Conservation (phyloP, 2,113 vertebrate genomes). For the Sceloporus tristichus region DNA sequence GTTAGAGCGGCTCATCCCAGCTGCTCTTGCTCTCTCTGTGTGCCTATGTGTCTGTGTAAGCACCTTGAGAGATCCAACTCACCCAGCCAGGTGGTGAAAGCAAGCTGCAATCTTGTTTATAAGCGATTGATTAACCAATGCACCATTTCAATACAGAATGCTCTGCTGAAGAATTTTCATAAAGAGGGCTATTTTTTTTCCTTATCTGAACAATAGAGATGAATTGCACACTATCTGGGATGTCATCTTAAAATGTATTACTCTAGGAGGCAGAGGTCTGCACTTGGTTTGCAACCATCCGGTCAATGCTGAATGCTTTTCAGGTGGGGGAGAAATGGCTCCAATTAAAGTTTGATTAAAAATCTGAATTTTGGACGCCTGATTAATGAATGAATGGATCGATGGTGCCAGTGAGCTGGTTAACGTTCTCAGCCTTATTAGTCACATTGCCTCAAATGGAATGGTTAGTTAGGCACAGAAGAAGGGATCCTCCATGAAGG, state of each 20-base stretch:
- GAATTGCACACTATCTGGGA: background rate
- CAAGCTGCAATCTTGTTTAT: background rate
- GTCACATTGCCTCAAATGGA: background rate
- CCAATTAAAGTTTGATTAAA: constrained; percentile 19
- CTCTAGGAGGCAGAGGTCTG: background rate
- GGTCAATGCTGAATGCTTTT: background rate
- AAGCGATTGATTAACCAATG: background rate
- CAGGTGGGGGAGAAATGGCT: background rate
- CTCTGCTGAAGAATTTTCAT: background rate
- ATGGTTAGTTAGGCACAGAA: background rate
- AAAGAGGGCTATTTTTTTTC: background rate
- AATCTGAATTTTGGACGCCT: constrained; percentile 11
- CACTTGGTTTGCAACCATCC: background rate
- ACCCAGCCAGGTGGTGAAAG: background rate
- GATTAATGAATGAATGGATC: constrained; percentile 13
- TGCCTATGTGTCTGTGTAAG: background rate
- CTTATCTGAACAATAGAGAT: background rate
- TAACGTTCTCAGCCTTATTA: constrained; percentile 8
- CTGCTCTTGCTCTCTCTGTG: no score
- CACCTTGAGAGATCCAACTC: background rate
- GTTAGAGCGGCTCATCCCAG: background rate
- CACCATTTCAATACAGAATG: background rate
- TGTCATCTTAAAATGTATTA: background rate
- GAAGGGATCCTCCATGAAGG: background rate
- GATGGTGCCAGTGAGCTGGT: constrained; percentile 13